Conservation (phyloP, 2,113 vertebrate species). For the Phalacrocorax pelagicus region DNA sequence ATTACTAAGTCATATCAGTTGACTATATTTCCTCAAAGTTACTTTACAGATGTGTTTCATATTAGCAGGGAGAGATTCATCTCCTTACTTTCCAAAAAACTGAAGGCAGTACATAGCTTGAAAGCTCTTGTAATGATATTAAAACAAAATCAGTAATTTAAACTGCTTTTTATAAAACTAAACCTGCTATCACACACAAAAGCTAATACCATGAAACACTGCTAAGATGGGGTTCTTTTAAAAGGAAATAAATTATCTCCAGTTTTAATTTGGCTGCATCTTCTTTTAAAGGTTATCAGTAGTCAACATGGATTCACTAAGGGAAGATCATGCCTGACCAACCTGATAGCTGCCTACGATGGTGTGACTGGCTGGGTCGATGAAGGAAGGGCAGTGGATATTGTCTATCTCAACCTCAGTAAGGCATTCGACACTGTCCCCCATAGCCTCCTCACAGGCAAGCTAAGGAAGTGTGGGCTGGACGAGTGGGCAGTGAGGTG, state of each 20-base stretch:
- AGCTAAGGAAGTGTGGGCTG: too few relatives aligned
- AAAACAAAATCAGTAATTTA: neutral
- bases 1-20: neutral
- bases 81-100: neutral
- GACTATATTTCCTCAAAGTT: neutral
- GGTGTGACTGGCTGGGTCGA: too few relatives aligned
- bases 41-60: neutral
- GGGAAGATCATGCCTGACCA: too few relatives aligned
- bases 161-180: neutral
- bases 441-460: too few relatives aligned
- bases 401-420: too few relatives aligned
- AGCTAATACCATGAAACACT: neutral
- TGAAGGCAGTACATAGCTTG: neutral
- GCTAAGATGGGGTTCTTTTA: accelerated
- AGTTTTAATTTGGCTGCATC: neutral
- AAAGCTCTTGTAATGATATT: neutral
- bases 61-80: neutral
- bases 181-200: neutral
- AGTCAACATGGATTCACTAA: too few relatives aligned
- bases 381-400: too few relatives aligned
- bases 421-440: too few relatives aligned
- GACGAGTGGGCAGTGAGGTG: too few relatives aligned
- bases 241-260: neutral
- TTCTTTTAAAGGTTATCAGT: neutral
- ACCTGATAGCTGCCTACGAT: too few relatives aligned